A percentile compares a stretch with the other conserved stretches of the same genome.
Evolutionary conservation across 2,113 vertebrate species (phyloP).

Genomic region (Sebastes fasciatus): DNA sequence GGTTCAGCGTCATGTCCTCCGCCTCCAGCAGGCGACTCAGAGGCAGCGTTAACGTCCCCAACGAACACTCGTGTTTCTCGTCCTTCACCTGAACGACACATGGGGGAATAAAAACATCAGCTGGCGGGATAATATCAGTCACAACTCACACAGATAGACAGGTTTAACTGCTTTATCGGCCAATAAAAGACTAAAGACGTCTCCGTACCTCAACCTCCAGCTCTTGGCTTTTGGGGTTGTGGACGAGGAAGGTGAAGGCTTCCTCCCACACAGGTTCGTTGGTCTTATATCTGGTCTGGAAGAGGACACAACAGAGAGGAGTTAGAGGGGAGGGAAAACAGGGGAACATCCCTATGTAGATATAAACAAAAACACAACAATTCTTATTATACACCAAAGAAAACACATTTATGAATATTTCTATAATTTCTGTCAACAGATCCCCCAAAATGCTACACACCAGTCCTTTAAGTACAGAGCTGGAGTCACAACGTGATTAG

Average conservation of each 20-base stretch:
- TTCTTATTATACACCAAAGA: neutral
- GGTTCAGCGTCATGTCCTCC: constrained; percentile 89
- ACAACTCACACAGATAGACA: too few species aligned
- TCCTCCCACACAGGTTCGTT: constrained; percentile 97
- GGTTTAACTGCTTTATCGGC: too few species aligned
- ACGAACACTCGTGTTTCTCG: constrained; percentile 90
- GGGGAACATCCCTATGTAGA: too few species aligned
- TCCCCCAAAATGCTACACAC: too few species aligned
- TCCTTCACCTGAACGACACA: constrained; percentile 89
- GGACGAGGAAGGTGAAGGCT: constrained; percentile 93
- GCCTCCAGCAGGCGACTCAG: constrained; percentile 87
- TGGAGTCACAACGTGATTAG: neutral
- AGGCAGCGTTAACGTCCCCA: constrained; percentile 90
- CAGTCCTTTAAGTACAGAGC: too few species aligned
- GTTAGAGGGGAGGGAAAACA: neutral
- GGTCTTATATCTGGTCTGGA: constrained; percentile 93
- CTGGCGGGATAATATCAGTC: neutral
- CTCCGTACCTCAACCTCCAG: constrained; percentile 92
- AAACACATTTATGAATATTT: too few species aligned
- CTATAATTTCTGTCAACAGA: too few species aligned
- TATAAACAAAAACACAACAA: too few species aligned
- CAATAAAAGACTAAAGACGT: neutral
- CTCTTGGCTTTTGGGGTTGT: constrained; percentile 93
- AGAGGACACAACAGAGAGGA: neutral
- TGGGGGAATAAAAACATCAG: neutral